phyloP scores from a whole-genome alignment of 1,140 invertebrate genomes.

The Kradibia gibbosae region DNA sequence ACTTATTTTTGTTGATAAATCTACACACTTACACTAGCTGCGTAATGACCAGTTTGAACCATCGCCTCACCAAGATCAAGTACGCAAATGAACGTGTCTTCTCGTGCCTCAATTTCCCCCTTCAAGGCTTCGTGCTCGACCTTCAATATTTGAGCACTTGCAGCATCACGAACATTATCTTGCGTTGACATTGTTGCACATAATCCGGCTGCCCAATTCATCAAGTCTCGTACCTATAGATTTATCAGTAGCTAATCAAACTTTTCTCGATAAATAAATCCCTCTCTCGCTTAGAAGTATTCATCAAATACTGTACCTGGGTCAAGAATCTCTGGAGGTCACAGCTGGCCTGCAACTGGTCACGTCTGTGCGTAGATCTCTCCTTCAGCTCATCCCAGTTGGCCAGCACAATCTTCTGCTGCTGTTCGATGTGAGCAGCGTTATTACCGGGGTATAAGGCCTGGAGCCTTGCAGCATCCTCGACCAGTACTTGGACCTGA shows the following conservation, averaged over 20 bases:
- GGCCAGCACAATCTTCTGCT: constrained; percentile 86
- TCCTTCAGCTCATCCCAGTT: constrained; percentile 92
- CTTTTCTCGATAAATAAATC: no score
- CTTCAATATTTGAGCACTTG: constrained; percentile 88
- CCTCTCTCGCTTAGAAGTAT: no score
- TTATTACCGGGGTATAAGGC: constrained; percentile 93
- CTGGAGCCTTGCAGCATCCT: constrained; percentile 91
- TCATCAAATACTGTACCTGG: constrained; percentile 55
- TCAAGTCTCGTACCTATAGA: constrained; percentile 86
- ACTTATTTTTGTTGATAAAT: background rate
- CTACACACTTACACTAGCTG: constrained; percentile 71
- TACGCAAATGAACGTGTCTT: constrained; percentile 87
- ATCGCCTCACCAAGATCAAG: constrained; percentile 87
- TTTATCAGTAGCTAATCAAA: background rate
- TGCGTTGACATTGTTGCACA: constrained; percentile 86
- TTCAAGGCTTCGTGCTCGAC: constrained; percentile 93
- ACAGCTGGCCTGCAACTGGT: constrained; percentile 88
- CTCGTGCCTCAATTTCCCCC: constrained; percentile 94
- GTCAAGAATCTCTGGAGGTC: constrained; percentile 92
- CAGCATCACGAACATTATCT: constrained; percentile 88
- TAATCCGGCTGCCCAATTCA: constrained; percentile 89
- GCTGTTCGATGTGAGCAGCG: constrained; percentile 88
- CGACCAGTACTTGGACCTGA: constrained; percentile 91
- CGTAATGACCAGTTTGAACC: constrained; percentile 90
- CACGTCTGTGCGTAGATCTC: constrained; percentile 82